Percentiles rank a stretch among this genome's conserved stretches.
phyloP scores from a whole-genome alignment of 2,797 vertebrate genomes.

The Acanthurus tractus region DNA sequence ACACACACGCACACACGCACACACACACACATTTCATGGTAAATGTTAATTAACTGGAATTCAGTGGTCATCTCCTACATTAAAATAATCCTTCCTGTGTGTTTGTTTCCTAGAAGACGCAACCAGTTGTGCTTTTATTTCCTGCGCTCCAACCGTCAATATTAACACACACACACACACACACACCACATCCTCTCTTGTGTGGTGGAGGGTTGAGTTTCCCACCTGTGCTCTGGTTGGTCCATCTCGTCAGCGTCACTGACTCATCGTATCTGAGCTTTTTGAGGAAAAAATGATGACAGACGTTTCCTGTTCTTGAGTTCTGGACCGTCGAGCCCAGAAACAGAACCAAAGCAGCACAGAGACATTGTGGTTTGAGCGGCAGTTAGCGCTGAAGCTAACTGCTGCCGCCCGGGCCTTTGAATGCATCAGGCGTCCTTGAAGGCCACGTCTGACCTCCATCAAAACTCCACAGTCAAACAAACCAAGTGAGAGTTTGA shows the following conservation, averaged over 20 bases:
- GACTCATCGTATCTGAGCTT: background rate
- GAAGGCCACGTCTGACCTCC: no score
- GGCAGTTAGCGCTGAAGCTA: background rate
- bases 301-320: background rate
- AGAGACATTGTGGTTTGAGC: background rate
- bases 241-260: background rate
- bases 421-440: no score
- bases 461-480: no score
- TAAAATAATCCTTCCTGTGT: background rate
- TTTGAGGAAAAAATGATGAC: background rate
- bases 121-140: conserved; percentile 5
- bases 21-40: conserved; percentile 33
- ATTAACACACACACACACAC: conserved; percentile 20
- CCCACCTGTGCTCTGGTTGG: background rate
- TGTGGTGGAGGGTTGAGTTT: conserved; percentile 21
- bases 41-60: conserved; percentile 51
- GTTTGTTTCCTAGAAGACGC: conserved; percentile 62
- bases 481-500: no score
- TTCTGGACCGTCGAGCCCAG: background rate
- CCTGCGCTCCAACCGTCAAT: conserved; percentile 30
- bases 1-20: background rate
- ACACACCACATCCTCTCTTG: conserved; percentile 61
- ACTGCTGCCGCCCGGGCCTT: no score
- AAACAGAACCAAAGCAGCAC: no score
- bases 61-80: background rate